Percentiles rank a stretch among this genome's conserved stretches.
Conservation (phyloP, 2,797 vertebrate species). For the Pseudotriccus pelzelni region DNA sequence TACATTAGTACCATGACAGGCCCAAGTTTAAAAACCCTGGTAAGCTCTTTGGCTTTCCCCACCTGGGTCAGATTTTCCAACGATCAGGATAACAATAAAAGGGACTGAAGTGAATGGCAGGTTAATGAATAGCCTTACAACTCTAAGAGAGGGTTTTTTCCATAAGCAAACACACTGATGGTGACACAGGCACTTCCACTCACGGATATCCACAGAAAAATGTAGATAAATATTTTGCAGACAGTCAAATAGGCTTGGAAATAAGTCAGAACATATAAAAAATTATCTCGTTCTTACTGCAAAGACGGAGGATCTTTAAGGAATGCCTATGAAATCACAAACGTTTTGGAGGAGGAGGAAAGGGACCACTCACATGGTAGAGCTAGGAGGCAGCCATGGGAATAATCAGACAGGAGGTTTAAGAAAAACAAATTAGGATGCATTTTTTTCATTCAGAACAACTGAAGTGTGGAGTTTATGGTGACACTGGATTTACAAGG, state of each 20-base stretch:
- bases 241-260: neutral
- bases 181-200: neutral
- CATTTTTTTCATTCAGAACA: neutral
- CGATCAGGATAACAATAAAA: neutral
- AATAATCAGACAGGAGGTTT: neutral
- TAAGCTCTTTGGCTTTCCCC: neutral
- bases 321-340: neutral
- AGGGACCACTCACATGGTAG: neutral
- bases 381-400: neutral
- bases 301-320: neutral
- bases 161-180: neutral
- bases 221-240: neutral
- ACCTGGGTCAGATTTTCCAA: neutral
- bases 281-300: neutral
- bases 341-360: neutral
- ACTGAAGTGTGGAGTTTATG: neutral
- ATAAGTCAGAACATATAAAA: neutral
- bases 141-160: neutral
- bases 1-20: fast-evolving
- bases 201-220: neutral
- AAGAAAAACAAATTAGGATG: neutral
- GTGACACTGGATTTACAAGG: neutral
- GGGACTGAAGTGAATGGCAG: fast-evolving
- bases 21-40: neutral
- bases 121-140: neutral